phyloP scores from a whole-genome alignment of 92 coral and sea anemone species.

The Phenganax stokvisi region DNA sequence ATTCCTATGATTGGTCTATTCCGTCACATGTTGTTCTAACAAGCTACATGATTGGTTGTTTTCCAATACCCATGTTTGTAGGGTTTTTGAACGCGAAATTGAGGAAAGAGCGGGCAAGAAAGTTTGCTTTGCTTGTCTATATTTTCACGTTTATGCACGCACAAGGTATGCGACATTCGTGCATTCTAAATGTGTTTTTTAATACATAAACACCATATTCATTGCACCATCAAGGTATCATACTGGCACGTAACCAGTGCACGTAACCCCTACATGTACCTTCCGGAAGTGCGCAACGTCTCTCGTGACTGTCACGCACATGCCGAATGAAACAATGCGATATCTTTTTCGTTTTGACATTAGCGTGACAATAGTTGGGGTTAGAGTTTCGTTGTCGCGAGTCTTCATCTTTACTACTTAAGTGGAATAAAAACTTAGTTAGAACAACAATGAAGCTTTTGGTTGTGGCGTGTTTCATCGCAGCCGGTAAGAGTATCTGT shows the following conservation, averaged over 20 bases:
- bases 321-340: not conserved
- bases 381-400: not conserved
- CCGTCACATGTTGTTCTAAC: not conserved
- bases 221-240: no score
- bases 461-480: slow-evolving; percentile 17
- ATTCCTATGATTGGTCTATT: slow-evolving; percentile 50
- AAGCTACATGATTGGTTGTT: slow-evolving; percentile 17
- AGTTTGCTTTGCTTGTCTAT: not conserved
- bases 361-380: not conserved
- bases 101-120: not conserved
- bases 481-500: slow-evolving; percentile 16
- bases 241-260: no score
- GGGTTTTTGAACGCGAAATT: slow-evolving; percentile 26
- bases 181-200: no score
- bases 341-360: not conserved
- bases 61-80: not conserved
- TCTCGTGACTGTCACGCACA: not conserved
- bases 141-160: not conserved
- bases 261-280: no score
- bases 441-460: slow-evolving; percentile 26
- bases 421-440: not conserved
- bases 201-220: no score
- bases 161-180: not conserved
- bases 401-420: not conserved
- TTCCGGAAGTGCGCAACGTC: no score